Evolutionary conservation across 2,113 vertebrate species (phyloP).

Genomic region (Eurystomus gularis): DNA sequence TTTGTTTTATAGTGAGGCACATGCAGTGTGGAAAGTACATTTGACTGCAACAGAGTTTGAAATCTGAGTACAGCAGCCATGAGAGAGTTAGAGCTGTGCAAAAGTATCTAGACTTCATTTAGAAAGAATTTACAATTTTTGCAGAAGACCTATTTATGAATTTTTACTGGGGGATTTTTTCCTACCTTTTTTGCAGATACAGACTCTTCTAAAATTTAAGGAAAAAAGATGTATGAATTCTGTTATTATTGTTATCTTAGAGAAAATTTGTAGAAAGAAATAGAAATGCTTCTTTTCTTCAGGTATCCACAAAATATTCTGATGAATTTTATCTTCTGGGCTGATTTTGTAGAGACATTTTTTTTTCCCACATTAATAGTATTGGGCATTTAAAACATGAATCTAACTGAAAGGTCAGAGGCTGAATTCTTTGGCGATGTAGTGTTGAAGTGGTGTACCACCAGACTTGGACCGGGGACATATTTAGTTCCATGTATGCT

Average conservation of each 20-base stretch:
- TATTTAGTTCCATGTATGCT: background rate
- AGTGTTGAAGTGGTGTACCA: background rate
- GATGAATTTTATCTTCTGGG: background rate
- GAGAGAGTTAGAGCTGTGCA: background rate
- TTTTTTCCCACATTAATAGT: background rate
- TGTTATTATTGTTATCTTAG: background rate
- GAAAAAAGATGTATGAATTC: background rate
- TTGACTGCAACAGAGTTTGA: background rate
- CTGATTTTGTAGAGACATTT: background rate
- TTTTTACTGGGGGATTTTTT: background rate
- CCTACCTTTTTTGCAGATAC: background rate
- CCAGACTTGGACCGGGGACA: background rate
- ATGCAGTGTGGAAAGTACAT: background rate
- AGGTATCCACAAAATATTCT: background rate
- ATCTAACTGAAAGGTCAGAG: background rate
- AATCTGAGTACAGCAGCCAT: background rate
- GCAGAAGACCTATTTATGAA: background rate
- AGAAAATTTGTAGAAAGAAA: background rate
- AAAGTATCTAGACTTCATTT: background rate
- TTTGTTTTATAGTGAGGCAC: constrained; percentile 6
- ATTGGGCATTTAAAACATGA: background rate
- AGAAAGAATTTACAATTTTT: background rate
- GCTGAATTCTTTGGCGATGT: background rate
- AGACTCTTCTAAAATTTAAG: background rate
- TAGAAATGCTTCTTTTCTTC: background rate